Percentiles rank a stretch among this genome's conserved stretches.
Evolutionary conservation across 2,113 vertebrate genomes (phyloP).

Genomic region (Balaeniceps rex): DNA sequence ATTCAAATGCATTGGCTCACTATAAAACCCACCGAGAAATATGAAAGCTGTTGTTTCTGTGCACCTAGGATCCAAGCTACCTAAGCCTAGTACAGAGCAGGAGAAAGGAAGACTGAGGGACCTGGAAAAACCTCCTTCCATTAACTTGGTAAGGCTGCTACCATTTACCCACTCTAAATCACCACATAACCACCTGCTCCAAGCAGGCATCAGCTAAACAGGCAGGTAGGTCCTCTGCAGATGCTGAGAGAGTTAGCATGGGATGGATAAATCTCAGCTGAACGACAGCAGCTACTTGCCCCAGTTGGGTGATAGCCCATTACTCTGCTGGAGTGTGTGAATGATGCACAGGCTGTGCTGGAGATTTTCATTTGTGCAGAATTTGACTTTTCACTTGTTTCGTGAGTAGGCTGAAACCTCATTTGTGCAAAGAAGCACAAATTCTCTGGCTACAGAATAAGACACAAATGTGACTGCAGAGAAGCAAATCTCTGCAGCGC

Average conservation of each 20-base stretch:
- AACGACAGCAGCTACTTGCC: not conserved
- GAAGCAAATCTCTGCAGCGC: not conserved
- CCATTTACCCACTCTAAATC: not conserved
- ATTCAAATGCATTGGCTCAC: not conserved
- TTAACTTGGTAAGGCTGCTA: not conserved
- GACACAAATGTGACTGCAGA: not conserved
- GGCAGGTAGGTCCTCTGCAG: not conserved
- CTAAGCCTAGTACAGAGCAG: not conserved
- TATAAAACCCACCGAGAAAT: not conserved
- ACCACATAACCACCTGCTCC: not conserved
- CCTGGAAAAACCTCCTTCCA: not conserved
- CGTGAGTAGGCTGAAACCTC: not conserved
- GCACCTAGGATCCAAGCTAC: not conserved
- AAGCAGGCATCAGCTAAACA: not conserved
- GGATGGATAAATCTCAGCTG: not conserved
- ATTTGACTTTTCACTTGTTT: not conserved
- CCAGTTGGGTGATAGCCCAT: not conserved
- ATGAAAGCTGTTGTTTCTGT: not conserved
- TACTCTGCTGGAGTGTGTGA: not conserved
- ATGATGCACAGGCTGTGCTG: not conserved
- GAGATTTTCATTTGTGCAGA: not conserved
- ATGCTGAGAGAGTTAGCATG: not conserved
- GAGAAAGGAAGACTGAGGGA: not conserved
- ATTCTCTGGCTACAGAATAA: not conserved
- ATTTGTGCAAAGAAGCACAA: not conserved